phyloP scores from a whole-genome alignment of 2,888 invertebrate species.

The Coleophora deauratella region DNA sequence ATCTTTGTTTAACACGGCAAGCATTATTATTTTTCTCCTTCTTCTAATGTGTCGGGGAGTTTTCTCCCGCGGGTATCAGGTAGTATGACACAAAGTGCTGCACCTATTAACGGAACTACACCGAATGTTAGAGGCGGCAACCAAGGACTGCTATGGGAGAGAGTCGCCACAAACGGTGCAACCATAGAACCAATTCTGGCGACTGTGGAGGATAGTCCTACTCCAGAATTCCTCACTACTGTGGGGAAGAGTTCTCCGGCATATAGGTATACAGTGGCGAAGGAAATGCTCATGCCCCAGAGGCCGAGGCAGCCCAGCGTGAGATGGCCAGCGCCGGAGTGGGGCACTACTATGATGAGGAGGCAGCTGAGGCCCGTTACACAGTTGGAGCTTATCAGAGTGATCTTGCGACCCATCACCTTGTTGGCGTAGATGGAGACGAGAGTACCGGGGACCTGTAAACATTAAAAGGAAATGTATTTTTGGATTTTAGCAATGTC shows the following conservation, averaged over 20 bases:
- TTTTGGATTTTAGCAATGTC: not conserved
- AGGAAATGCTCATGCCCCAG: conserved; percentile 86
- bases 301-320: conserved; percentile 83
- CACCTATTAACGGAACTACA: conserved; percentile 78
- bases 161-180: conserved; percentile 86
- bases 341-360: conserved; percentile 72
- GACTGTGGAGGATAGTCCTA: conserved; percentile 89
- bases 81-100: conserved; percentile 77
- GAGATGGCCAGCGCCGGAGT: conserved; percentile 64
- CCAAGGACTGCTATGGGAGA: conserved; percentile 71
- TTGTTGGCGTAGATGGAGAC: conserved; percentile 78
- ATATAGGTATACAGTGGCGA: conserved; percentile 90
- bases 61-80: conserved; percentile 86
- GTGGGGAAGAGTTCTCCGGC: conserved; percentile 93
- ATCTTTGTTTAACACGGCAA: too few relatives aligned
- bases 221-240: conserved; percentile 88
- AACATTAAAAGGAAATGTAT: conserved; percentile 9
- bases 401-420: conserved; percentile 78
- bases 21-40: conserved; percentile 75
- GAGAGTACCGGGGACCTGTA: conserved; percentile 75
- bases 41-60: conserved; percentile 86
- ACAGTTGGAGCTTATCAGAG: conserved; percentile 78
- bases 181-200: conserved; percentile 90
- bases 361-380: conserved; percentile 78
- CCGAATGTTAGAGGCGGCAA: conserved; percentile 85